phyloP scores from a whole-genome alignment of 2,797 vertebrate species.

The Sebastes oblongus region DNA sequence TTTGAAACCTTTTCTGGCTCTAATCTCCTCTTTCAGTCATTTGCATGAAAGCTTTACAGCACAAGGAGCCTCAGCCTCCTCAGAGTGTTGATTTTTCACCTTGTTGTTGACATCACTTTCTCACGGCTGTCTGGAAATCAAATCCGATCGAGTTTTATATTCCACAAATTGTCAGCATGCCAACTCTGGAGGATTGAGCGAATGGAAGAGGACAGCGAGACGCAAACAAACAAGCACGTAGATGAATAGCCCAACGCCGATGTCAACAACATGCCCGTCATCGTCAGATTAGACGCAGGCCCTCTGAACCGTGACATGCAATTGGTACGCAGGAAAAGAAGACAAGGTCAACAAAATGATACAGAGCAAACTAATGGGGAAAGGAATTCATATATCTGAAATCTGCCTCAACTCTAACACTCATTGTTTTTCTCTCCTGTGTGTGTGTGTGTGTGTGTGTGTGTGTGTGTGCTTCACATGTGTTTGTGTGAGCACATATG shows the following conservation, averaged over 20 bases:
- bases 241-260: constrained; percentile 50
- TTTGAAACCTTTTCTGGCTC: not conserved
- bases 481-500: constrained; percentile 33
- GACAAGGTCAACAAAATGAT: constrained; percentile 48
- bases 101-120: constrained; percentile 46
- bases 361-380: constrained; percentile 52
- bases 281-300: constrained; percentile 23
- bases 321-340: constrained; percentile 28
- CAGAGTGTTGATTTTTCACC: constrained; percentile 15
- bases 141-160: constrained; percentile 47
- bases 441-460: not conserved
- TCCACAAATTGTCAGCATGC: constrained; percentile 34
- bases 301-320: constrained; percentile 48
- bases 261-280: constrained; percentile 57
- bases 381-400: constrained; percentile 29
- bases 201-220: constrained; percentile 38
- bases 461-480: not conserved
- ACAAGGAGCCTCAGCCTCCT: not conserved
- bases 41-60: not conserved
- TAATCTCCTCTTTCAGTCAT: not conserved
- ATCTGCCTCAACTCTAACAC: constrained; percentile 6
- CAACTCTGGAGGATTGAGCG: constrained; percentile 28
- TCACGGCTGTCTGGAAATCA: constrained; percentile 16
- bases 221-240: constrained; percentile 59
- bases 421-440: constrained; percentile 16